Conservation (phyloP, 2,797 vertebrate species). For the Syngnathus acus region DNA sequence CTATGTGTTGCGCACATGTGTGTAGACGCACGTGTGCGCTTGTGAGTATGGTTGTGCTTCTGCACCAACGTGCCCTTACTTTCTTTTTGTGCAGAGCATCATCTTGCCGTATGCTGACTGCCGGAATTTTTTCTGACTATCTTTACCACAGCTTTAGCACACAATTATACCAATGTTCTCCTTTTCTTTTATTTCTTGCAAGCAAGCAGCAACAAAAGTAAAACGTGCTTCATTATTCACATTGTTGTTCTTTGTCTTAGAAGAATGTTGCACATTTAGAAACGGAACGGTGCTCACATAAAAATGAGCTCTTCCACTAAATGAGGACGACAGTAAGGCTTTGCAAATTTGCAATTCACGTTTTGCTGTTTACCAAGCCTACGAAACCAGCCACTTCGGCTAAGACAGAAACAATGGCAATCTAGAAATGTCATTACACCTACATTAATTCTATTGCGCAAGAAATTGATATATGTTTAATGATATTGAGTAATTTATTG, state of each 20-base stretch:
- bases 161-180: constrained; percentile 57
- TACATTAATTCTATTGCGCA: constrained; percentile 46
- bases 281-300: constrained; percentile 71
- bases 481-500: constrained; percentile 22
- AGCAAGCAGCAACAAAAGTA: constrained; percentile 37
- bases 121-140: constrained; percentile 3
- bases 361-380: constrained; percentile 61
- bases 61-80: constrained; percentile 14
- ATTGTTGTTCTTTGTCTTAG: constrained; percentile 66
- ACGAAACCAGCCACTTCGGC: constrained; percentile 63
- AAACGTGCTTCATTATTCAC: constrained; percentile 70
- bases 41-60: constrained; percentile 8
- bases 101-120: constrained; percentile 24
- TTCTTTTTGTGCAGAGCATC: constrained; percentile 40
- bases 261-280: constrained; percentile 66
- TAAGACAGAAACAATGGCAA: constrained; percentile 67
- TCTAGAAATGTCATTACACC: constrained; percentile 31
- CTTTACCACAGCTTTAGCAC: constrained; percentile 46
- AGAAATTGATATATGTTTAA: constrained; percentile 40
- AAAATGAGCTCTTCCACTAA: constrained; percentile 70
- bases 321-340: constrained; percentile 65
- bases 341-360: constrained; percentile 72
- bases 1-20: constrained; percentile 10
- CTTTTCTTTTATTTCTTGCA: constrained; percentile 48
- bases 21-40: constrained; percentile 33